Evolutionary conservation across 2,888 invertebrate genomes (phyloP).

Genomic region (Timandra comae): DNA sequence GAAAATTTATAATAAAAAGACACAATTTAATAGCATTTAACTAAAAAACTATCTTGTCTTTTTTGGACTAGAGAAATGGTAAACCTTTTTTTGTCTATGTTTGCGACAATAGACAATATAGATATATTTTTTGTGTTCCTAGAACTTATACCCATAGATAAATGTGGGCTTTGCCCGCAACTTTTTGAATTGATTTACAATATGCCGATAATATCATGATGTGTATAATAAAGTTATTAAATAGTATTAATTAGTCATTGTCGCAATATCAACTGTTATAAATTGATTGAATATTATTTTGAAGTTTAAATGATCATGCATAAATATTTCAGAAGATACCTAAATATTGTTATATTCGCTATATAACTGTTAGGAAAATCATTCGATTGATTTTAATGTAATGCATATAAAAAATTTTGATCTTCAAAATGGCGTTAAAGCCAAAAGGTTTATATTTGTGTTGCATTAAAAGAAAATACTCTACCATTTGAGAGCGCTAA

Average conservation of each 20-base stretch:
- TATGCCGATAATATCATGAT: constrained; percentile 3
- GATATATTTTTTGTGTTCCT: constrained; percentile 40
- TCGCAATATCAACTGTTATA: constrained; percentile 24
- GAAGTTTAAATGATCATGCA: too few species aligned
- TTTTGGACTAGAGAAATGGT: constrained; percentile 67
- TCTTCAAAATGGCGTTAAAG: too few species aligned
- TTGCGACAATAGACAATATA: too few species aligned
- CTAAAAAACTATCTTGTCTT: constrained; percentile 45
- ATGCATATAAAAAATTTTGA: too few species aligned
- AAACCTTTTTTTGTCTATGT: constrained; percentile 34
- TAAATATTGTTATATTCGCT: too few species aligned
- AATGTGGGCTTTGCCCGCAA: constrained; percentile 37
- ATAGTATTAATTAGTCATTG: constrained; percentile 22
- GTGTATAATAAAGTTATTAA: constrained; percentile 1
- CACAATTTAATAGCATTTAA: constrained; percentile 29
- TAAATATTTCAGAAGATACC: too few species aligned
- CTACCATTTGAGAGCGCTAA: too few species aligned
- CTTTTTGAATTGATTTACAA: constrained; percentile 13
- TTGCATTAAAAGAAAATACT: too few species aligned
- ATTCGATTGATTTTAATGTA: too few species aligned
- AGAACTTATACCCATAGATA: constrained; percentile 44
- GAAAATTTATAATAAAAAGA: constrained; percentile 28
- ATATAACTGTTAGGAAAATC: too few species aligned
- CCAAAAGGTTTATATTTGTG: too few species aligned
- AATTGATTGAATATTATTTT: too few species aligned